Base-by-base conservation (phyloP, 2,797 vertebrate genomes). In the Paedocypris micromegethes region DNA sequence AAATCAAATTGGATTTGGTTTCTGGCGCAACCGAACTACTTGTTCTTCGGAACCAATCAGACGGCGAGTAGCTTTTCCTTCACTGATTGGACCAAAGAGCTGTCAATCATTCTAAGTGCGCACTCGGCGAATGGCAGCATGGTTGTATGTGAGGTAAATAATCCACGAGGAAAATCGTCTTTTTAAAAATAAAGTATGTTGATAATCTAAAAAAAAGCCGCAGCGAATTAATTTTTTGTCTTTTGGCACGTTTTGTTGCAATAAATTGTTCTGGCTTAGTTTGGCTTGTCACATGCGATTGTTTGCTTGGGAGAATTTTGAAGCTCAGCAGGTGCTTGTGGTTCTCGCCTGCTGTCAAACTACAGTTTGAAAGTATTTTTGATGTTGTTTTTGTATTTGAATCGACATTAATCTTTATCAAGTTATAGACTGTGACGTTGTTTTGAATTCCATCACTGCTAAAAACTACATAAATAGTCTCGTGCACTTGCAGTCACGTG, bases 11-110 rank as follows among this genome's bases (percentile, higher is more conserved):
- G 23, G 23, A 23, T 23, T 23, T 1, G 23, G 58, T 3, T 40
- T 69, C 37, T 59, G 1, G 68, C 75, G 83, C 85, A 89, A 87
- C 83, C 87, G 43, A 88, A 85, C 89, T 0, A 41, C 6, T 5
- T 62, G 3, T 0, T 7, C 43, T n/a, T 2, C 2, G 1, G 3
- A 6, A 3, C 4, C 7, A 6, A n/a, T 5, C 9, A 4, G 7
- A 3, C 4, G 3, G 5, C 4, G n/a, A 7, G 7, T 9, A 41
- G 38, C 5, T 23, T 5, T n/a, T 6, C 6, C 2, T 0, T 5
- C 9, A 61, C 46, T 67, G 66, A 79, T 80, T 80, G 68, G 76
- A 7, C 62, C 4, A 58, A 0, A 2, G 3, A 2, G 6, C 44
- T 66, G 75, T 71, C 79, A 60, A 7, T 80, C 67, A 77, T 50